Conservation (phyloP, 1,140 invertebrate genomes). For the Steinernema feltiae region DNA sequence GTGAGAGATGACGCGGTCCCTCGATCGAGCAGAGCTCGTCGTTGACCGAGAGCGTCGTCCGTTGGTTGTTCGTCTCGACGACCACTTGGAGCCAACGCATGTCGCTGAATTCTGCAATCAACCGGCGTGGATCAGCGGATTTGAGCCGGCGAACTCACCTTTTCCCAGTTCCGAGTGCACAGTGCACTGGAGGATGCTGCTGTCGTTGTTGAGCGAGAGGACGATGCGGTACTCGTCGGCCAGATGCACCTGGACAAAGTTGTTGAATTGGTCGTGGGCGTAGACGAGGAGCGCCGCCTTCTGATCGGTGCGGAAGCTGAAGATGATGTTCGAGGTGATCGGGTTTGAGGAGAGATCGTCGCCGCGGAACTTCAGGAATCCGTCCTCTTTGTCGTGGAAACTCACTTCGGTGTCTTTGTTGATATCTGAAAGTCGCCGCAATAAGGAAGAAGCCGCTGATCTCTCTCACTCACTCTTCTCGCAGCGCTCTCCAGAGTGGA, state of each 20-base stretch:
- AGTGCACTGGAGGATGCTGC: conserved; percentile 30
- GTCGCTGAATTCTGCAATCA: conserved; percentile 45
- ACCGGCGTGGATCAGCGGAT: not conserved
- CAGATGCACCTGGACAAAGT: conserved; percentile 59
- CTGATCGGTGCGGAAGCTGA: conserved; percentile 58
- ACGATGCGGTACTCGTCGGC: conserved; percentile 43
- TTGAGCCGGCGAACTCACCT: conserved; percentile 23
- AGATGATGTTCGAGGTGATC: conserved; percentile 53
- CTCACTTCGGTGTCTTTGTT: conserved; percentile 55
- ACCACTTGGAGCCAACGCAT: conserved; percentile 49
- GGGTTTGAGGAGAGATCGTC: conserved; percentile 39
- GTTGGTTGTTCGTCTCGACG: conserved; percentile 25
- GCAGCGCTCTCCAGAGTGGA: conserved; percentile 41
- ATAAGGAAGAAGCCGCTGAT: not conserved
- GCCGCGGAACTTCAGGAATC: conserved; percentile 46
- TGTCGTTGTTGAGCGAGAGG: conserved; percentile 43
- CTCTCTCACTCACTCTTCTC: conserved; percentile 41
- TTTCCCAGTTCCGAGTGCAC: conserved; percentile 25
- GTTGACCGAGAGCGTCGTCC: conserved; percentile 32
- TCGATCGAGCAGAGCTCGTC: conserved; percentile 39
- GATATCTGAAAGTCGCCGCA: conserved; percentile 57
- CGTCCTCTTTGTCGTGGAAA: conserved; percentile 49
- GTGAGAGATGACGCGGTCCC: conserved; percentile 26
- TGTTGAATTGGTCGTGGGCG: conserved; percentile 58
- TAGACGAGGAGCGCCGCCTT: conserved; percentile 55